phyloP scores from a whole-genome alignment of 1,140 invertebrate species.

The Helicoverpa armigera region DNA sequence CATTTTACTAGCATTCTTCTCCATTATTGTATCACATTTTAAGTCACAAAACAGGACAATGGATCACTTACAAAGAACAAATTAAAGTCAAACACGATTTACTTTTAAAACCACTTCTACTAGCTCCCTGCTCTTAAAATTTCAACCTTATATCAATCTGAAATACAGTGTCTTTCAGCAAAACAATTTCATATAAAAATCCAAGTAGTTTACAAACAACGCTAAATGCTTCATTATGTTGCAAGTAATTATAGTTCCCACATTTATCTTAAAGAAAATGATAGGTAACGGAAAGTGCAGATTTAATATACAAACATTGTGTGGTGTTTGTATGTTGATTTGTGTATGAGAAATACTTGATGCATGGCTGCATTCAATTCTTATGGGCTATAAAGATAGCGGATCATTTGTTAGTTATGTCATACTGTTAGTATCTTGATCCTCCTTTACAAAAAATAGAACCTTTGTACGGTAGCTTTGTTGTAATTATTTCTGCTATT shows the following conservation, averaged over 20 bases:
- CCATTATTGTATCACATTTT: neutral
- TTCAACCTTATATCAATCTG: neutral
- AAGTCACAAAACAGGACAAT: constrained; percentile 8
- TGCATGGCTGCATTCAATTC: too few relatives aligned
- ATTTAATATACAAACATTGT: constrained; percentile 26
- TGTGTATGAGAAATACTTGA: constrained; percentile 9
- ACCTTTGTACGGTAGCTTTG: too few relatives aligned
- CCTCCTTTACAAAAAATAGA: too few relatives aligned
- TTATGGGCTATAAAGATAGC: too few relatives aligned
- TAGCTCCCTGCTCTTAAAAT: neutral
- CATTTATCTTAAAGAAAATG: constrained; percentile 19
- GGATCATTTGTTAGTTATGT: too few relatives aligned
- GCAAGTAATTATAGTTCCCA: constrained; percentile 37
- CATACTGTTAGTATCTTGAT: too few relatives aligned
- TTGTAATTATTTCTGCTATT: too few relatives aligned
- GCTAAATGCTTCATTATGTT: constrained; percentile 25
- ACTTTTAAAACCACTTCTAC: neutral
- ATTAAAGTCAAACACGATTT: constrained; percentile 35
- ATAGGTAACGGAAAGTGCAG: constrained; percentile 12
- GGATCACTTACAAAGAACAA: neutral
- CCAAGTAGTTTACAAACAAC: constrained; percentile 4
- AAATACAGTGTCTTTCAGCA: neutral
- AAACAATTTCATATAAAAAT: neutral
- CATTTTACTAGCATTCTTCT: too few relatives aligned
- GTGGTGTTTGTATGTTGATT: constrained; percentile 18